Evolutionary conservation across 2,113 vertebrate species (phyloP), one percentile per base, ranked within the genome.

Genomic region (Colius striatus): DNA sequence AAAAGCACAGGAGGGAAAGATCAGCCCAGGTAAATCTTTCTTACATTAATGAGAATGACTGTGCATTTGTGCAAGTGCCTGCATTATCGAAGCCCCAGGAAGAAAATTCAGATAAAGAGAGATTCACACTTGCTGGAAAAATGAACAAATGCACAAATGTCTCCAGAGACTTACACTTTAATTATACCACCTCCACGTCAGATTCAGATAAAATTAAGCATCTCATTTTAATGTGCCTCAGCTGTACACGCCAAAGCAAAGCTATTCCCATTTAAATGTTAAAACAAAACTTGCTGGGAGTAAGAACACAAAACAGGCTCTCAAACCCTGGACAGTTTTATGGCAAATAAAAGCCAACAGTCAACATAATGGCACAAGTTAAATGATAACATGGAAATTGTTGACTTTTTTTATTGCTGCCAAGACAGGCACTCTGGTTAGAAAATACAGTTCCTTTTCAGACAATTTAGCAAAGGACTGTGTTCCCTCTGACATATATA

Each of bases 161-260:
- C 89, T 91, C 62, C 50, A 79, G 84, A 95, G 89, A 68, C 30
- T 61, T 62, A 79, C 27, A 72, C 77, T 92, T 93, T 87, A 90
- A 90, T 90, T 93, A 77, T 90, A 84, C 48, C 76, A 20, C 53
- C 68, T 77, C 62, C 68, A 50, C 58, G 19, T 62, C 73, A 88
- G 83, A 94, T 94, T 92, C 61, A 84, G 81, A 82, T 66, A 87
- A 95, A 95, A 92, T 79, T 53, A 87, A 95, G 25, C 7, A 2
- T 87, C 77, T 91, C 81, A 47, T 92, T 95, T 89, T 57, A 84
- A 74, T 3, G 5, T 84, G 74, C 45, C 70, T 88, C 72, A 77
- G 47, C 71, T 84, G 70, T 48, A 77, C 32, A 63, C 10, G 45
- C 26, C 2, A 3, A 95, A 73, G 62, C 30, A 79, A 91, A 91